These are phyloP conservation scores for Metopia argyrocephala DNA, from an alignment of 2,888 invertebrate genomes.

Conservation along the genomic window DNA sequence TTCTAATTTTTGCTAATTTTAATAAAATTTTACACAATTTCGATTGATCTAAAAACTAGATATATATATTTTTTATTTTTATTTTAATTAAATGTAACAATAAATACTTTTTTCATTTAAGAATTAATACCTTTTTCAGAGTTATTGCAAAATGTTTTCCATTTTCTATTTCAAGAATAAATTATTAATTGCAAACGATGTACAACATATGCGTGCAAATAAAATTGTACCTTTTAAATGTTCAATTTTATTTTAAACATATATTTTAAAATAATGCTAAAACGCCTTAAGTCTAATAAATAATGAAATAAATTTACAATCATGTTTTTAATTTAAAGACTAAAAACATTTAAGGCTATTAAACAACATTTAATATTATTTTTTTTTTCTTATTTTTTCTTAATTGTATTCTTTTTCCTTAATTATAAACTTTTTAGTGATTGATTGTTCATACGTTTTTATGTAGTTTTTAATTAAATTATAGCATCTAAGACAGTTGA, in stretches of 20 bases:
- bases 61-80: conserved; percentile 18
- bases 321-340: conserved; percentile 15
- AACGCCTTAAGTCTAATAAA: conserved; percentile 20
- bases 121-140: conserved; percentile 60
- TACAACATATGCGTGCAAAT: no score
- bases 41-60: conserved; percentile 37
- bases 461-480: background rate
- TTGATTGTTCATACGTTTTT: conserved; percentile 43
- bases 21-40: conserved; percentile 55
- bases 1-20: conserved; percentile 13
- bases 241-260: background rate
- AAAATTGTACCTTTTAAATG: no score
- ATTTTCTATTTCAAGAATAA: conserved; percentile 19
- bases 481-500: conserved; percentile 15
- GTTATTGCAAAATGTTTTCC: conserved; percentile 56
- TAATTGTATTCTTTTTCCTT: conserved; percentile 12
- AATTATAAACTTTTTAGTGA: conserved; percentile 2
- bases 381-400: conserved; percentile 2
- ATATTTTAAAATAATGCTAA: background rate
- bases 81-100: conserved; percentile 18
- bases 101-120: conserved; percentile 39
- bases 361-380: conserved; percentile 50
- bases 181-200: background rate
- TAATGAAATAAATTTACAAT: conserved; percentile 14
- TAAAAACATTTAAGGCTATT: conserved; percentile 57